phyloP scores from a whole-genome alignment of 2,113 vertebrate genomes.

The Aptenodytes patagonicus region DNA sequence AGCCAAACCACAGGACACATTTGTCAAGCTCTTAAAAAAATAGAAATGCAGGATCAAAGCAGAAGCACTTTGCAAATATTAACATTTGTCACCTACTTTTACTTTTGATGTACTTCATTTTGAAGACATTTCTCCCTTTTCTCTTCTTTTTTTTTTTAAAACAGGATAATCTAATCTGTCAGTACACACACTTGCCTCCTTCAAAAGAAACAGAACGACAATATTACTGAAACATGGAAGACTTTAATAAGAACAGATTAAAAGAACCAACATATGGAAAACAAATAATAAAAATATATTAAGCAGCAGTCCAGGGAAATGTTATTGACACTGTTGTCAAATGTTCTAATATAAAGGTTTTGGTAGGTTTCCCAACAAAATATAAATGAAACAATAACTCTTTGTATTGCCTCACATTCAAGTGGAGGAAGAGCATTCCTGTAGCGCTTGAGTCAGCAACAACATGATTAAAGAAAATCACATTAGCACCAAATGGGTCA shows the following conservation, averaged over 20 bases:
- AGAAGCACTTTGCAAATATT: constrained; percentile 80
- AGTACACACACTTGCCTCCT: constrained; percentile 68
- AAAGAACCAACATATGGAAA: constrained; percentile 26
- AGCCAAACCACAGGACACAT: constrained; percentile 78
- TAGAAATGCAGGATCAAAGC: constrained; percentile 79
- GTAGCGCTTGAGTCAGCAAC: not conserved
- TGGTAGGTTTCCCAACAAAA: constrained; percentile 5
- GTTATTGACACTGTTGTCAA: not conserved
- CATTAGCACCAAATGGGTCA: not conserved
- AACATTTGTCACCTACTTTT: constrained; percentile 83
- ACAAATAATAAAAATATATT: constrained; percentile 66
- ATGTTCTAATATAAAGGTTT: constrained; percentile 1
- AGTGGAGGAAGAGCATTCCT: not conserved
- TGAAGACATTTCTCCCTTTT: constrained; percentile 67
- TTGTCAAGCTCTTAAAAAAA: constrained; percentile 81
- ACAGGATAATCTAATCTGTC: constrained; percentile 73
- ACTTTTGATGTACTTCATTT: constrained; percentile 81
- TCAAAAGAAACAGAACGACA: constrained; percentile 61
- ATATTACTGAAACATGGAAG: constrained; percentile 54
- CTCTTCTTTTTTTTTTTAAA: not conserved
- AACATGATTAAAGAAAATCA: not conserved
- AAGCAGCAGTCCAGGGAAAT: constrained; percentile 60
- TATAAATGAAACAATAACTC: constrained; percentile 25
- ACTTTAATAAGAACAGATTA: constrained; percentile 57
- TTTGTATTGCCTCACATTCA: not conserved